phyloP scores from a whole-genome alignment of 2,113 vertebrate genomes.

The Hystrix cristata region DNA sequence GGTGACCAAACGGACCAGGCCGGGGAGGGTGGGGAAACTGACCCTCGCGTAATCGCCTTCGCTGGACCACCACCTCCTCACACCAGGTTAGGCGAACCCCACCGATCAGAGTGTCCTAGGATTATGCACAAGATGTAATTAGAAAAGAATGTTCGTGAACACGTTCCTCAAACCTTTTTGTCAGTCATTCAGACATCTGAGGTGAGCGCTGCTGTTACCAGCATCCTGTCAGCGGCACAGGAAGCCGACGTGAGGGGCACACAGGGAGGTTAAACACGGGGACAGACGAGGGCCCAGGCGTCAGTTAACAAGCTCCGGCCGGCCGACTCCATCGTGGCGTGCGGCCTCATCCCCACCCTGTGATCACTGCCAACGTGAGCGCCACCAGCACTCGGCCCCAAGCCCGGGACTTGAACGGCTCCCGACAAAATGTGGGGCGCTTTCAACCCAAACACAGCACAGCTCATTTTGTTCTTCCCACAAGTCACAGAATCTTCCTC shows the following conservation, averaged over 20 bases:
- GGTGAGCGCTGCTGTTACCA: neutral
- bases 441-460: neutral
- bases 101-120: neutral
- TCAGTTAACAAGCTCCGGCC: neutral
- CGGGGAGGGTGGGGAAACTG: neutral
- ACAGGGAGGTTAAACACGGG: neutral
- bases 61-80: neutral
- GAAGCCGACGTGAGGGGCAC: neutral
- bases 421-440: neutral
- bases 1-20: neutral
- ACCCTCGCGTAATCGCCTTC: neutral
- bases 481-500: neutral
- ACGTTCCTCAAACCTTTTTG: neutral
- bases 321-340: neutral
- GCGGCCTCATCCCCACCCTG: neutral
- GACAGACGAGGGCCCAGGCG: neutral
- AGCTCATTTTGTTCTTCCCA: neutral
- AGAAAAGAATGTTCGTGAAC: neutral
- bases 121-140: neutral
- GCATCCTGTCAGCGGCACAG: no score
- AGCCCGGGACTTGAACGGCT: neutral
- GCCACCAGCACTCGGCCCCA: neutral
- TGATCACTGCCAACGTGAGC: neutral
- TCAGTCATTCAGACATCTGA: neutral
- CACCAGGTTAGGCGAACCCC: neutral